Evolutionary conservation across 2,888 invertebrate species (phyloP).

Genomic region (Autographa gamma): DNA sequence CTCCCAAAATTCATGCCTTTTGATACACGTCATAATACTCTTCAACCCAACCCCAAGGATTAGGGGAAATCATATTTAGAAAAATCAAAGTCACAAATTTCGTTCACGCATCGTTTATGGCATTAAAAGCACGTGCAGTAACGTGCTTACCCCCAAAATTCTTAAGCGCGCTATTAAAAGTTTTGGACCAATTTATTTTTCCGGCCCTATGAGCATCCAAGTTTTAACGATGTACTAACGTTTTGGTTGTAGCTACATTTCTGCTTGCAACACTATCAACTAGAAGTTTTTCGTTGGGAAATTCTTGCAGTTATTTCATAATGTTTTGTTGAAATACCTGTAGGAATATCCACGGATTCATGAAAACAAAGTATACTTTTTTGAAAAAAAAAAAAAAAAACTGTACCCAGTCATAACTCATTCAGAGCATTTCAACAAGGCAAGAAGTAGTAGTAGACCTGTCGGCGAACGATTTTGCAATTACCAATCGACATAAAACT

Average conservation of each 20-base stretch:
- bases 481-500: no score
- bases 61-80: conserved; percentile 17
- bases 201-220: conserved; percentile 66
- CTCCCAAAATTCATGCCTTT: background rate
- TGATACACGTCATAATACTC: background rate
- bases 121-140: conserved; percentile 44
- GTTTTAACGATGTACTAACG: conserved; percentile 73
- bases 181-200: conserved; percentile 75
- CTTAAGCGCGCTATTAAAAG: conserved; percentile 71
- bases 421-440: no score
- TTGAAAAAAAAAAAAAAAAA: no score
- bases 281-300: conserved; percentile 31
- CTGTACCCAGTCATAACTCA: no score
- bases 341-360: background rate
- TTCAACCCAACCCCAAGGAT: conserved; percentile 20
- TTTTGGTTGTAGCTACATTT: conserved; percentile 39
- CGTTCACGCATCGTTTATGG: conserved; percentile 27
- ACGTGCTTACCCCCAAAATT: conserved; percentile 47
- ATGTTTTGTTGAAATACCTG: background rate
- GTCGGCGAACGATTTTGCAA: no score
- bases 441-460: no score
- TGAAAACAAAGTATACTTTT: no score
- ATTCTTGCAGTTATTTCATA: background rate
- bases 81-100: conserved; percentile 43
- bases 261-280: conserved; percentile 35